Percentiles rank a stretch among this genome's conserved stretches.
These are phyloP conservation scores for Drymodes brunneopygia DNA, from an alignment of 2,113 vertebrate species.

Conservation along the genomic window DNA sequence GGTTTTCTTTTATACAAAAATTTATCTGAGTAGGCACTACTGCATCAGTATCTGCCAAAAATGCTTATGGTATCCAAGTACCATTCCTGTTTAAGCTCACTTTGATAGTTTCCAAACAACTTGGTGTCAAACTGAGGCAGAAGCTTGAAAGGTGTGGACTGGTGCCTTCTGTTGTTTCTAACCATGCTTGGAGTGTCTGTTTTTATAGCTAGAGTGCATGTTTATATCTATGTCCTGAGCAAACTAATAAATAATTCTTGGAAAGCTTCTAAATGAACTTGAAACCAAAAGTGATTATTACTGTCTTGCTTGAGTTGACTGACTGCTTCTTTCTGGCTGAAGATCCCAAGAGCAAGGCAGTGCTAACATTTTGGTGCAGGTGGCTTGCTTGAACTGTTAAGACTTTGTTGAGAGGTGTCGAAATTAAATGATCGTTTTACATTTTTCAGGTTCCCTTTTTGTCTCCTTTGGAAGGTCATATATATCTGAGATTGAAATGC, in stretches of 20 bases:
- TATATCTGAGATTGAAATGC: constrained; percentile 91
- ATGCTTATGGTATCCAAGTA: background rate
- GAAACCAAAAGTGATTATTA: background rate
- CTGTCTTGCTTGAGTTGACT: background rate
- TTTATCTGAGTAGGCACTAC: background rate
- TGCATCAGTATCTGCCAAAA: background rate
- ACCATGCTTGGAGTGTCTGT: background rate
- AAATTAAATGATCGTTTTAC: background rate
- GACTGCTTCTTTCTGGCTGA: background rate
- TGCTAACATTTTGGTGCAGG: background rate
- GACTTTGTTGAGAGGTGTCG: background rate
- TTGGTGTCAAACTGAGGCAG: background rate
- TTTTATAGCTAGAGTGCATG: background rate
- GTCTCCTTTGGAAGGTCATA: constrained; percentile 90
- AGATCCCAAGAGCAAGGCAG: background rate
- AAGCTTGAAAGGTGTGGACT: background rate
- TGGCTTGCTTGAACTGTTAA: background rate
- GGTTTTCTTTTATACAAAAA: background rate
- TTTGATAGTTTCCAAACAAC: background rate
- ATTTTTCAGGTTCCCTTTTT: constrained; percentile 86
- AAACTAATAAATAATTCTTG: background rate
- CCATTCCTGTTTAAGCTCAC: background rate
- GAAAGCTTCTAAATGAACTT: background rate
- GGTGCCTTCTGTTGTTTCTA: background rate
- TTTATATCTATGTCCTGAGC: background rate